These are phyloP conservation scores for Linurgus olivaceus DNA, from an alignment of 2,797 vertebrate species.

Conservation along the genomic window DNA sequence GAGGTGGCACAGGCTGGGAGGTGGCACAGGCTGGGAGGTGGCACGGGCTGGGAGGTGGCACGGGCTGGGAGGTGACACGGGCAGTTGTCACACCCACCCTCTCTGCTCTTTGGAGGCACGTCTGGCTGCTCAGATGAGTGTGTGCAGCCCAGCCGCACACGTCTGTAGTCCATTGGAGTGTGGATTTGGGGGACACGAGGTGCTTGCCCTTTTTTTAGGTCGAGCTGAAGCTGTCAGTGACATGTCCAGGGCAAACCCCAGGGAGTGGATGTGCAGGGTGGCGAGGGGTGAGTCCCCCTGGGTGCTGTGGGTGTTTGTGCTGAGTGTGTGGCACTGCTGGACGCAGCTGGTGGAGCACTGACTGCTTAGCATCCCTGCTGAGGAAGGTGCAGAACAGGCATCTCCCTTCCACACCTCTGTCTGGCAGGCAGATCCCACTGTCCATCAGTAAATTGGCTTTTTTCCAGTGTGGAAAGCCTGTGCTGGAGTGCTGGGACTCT, in stretches of 20 bases:
- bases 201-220: background rate
- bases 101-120: background rate
- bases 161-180: background rate
- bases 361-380: background rate
- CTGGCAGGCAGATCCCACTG: background rate
- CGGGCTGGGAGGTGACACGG: background rate
- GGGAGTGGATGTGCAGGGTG: background rate
- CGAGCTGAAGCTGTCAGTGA: background rate
- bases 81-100: rapidly evolving
- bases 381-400: background rate
- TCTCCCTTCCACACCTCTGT: background rate
- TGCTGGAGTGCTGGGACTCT: background rate
- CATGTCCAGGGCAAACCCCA: background rate
- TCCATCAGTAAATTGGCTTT: background rate
- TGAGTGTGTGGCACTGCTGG: background rate
- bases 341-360: rapidly evolving
- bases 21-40: background rate
- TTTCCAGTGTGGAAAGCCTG: background rate
- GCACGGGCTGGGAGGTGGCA: background rate
- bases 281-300: background rate
- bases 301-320: rapidly evolving
- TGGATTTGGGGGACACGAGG: background rate
- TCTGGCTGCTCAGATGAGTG: background rate
- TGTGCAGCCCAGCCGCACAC: background rate
- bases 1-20: background rate